A percentile compares a stretch with the other conserved stretches of the same genome.
These are phyloP conservation scores for Abscondita cerata DNA, from an alignment of 2,888 invertebrate species.

Conservation along the genomic window DNA sequence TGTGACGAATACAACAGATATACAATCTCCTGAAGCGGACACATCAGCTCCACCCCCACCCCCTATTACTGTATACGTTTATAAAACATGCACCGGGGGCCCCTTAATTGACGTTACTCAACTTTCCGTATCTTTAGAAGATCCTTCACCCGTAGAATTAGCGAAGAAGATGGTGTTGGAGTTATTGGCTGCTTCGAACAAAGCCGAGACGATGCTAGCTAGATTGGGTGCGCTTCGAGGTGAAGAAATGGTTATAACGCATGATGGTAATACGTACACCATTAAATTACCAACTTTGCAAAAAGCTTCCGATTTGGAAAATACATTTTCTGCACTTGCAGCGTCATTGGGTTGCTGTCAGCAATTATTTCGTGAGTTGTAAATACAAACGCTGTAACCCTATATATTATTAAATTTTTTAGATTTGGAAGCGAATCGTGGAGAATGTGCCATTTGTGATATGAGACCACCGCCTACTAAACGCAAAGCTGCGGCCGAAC, in stretches of 20 bases:
- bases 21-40: constrained; percentile 56
- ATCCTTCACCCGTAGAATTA: constrained; percentile 57
- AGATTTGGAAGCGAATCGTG: constrained; percentile 49
- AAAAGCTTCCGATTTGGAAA: constrained; percentile 58
- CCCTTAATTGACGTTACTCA: constrained; percentile 60
- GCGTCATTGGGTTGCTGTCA: constrained; percentile 64
- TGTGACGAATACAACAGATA: constrained; percentile 43
- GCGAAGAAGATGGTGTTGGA: constrained; percentile 54
- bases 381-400: no score
- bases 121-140: constrained; percentile 61
- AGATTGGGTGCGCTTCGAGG: constrained; percentile 51
- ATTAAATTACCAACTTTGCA: constrained; percentile 64
- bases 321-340: constrained; percentile 63
- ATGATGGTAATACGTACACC: constrained; percentile 60
- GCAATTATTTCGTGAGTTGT: constrained; percentile 64
- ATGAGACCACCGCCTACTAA: constrained; percentile 50
- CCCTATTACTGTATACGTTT: constrained; percentile 62
- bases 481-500: constrained; percentile 57
- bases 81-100: constrained; percentile 62
- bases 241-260: constrained; percentile 55
- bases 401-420: no score
- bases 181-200: constrained; percentile 51
- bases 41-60: constrained; percentile 61
- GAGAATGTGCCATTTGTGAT: constrained; percentile 52
- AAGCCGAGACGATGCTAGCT: constrained; percentile 54